Percentiles rank a stretch among this genome's conserved stretches.
Evolutionary conservation across 2,113 vertebrate species (phyloP).

Genomic region (Psettodes erumei): DNA sequence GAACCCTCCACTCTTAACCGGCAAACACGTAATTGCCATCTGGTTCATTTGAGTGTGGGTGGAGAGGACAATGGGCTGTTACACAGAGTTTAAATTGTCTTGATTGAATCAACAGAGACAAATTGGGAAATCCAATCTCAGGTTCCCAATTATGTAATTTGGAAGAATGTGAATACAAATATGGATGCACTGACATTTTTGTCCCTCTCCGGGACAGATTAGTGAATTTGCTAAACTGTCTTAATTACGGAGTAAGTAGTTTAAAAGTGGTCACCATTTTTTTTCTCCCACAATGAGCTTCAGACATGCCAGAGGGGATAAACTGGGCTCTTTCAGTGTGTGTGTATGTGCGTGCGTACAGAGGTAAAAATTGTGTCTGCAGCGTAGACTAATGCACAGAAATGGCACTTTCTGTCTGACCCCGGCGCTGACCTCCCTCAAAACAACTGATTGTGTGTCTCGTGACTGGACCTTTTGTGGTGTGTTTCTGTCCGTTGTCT

Average conservation of each 20-base stretch:
- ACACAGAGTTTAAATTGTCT: conserved; percentile 82
- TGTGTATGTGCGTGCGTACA: conserved; percentile 38
- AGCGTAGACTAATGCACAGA: conserved; percentile 6
- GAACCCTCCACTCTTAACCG: conserved; percentile 77
- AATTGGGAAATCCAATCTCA: conserved; percentile 87
- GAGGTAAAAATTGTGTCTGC: conserved; percentile 54
- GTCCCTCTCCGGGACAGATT: conserved; percentile 51
- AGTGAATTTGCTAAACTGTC: conserved; percentile 73
- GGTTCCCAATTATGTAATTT: conserved; percentile 87
- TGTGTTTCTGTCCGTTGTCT: conserved; percentile 50
- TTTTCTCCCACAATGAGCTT: conserved; percentile 62
- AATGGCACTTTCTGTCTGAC: conserved; percentile 53
- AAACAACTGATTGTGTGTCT: conserved; percentile 50
- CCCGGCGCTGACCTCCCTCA: conserved; percentile 39
- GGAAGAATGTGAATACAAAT: conserved; percentile 86
- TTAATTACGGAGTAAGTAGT: conserved; percentile 68
- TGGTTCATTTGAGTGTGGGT: conserved; percentile 82
- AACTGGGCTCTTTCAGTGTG: conserved; percentile 61
- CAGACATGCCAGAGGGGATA: conserved; percentile 56
- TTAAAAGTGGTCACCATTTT: conserved; percentile 62
- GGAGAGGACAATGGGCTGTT: conserved; percentile 82
- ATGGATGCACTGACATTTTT: conserved; percentile 75
- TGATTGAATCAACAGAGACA: conserved; percentile 88
- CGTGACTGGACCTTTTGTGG: conserved; percentile 56
- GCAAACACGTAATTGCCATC: conserved; percentile 82